These are phyloP conservation scores for Mycalesis mineus DNA, from an alignment of 2,888 invertebrate species.

Conservation along the genomic window DNA sequence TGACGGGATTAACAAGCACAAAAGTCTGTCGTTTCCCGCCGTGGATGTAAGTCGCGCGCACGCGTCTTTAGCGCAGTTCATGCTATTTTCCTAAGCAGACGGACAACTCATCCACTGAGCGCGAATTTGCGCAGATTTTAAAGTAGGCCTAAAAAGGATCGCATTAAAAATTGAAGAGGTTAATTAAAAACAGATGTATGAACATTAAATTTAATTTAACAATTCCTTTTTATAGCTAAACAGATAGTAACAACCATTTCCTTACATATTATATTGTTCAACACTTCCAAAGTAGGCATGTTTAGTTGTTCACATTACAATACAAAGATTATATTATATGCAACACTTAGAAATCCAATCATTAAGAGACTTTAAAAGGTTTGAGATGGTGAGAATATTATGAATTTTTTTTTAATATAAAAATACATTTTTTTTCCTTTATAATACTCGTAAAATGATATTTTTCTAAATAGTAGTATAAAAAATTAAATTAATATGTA, in stretches of 20 bases:
- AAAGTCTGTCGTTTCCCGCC: too few species aligned
- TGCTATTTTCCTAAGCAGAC: too few species aligned
- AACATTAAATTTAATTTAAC: constrained; percentile 68
- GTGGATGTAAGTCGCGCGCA: too few species aligned
- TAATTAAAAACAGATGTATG: constrained; percentile 40
- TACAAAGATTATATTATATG: constrained; percentile 1
- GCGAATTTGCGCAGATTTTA: too few species aligned
- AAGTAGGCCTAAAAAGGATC: too few species aligned
- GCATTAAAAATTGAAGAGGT: neutral
- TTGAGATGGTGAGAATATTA: neutral
- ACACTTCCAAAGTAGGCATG: constrained; percentile 26
- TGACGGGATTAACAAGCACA: too few species aligned
- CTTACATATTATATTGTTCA: constrained; percentile 40
- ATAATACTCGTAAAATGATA: neutral
- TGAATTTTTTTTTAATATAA: constrained; percentile 5
- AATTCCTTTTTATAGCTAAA: constrained; percentile 58
- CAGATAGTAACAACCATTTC: constrained; percentile 59
- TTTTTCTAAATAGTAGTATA: neutral
- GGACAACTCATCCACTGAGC: too few species aligned
- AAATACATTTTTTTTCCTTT: constrained; percentile 4
- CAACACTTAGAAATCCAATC: neutral
- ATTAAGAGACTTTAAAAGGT: neutral
- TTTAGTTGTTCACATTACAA: constrained; percentile 9
- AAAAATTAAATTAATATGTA: neutral
- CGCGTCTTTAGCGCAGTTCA: too few species aligned